phyloP scores from a whole-genome alignment of 2,888 invertebrate species.

The Darwinula stevensoni region DNA sequence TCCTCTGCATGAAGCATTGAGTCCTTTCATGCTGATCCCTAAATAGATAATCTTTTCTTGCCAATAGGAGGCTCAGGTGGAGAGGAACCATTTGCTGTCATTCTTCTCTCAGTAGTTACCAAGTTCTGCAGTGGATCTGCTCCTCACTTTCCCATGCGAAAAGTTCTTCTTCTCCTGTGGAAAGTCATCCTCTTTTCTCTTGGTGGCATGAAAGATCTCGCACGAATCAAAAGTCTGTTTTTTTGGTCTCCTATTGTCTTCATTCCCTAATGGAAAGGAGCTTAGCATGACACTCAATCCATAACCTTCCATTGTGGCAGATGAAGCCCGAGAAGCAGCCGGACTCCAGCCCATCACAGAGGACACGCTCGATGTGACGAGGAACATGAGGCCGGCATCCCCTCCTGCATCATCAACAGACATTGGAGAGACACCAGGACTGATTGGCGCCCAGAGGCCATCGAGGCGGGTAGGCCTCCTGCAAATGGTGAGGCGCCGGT shows the following conservation, averaged over 20 bases:
- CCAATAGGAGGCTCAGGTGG: conserved; percentile 25
- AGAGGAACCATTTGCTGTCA: conserved; percentile 59
- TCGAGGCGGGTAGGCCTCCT: too few relatives aligned
- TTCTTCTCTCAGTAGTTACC: conserved; percentile 81
- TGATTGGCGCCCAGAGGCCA: too few relatives aligned
- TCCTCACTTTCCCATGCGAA: conserved; percentile 96
- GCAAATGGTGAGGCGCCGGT: too few relatives aligned
- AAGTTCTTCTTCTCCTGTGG: conserved; percentile 79
- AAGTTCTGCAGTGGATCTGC: conserved; percentile 80
- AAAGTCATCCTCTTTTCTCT: conserved; percentile 70
- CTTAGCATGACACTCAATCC: too few relatives aligned
- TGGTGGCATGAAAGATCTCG: conserved; percentile 62
- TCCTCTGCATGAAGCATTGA: too few relatives aligned
- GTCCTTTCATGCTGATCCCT: too few relatives aligned
- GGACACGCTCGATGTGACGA: conserved; percentile 79
- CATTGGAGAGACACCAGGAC: conserved; percentile 47
- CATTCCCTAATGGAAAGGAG: conserved; percentile 8
- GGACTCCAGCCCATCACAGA: conserved; percentile 48
- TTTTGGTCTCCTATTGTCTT: too few relatives aligned
- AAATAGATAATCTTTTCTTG: too few relatives aligned
- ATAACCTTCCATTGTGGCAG: conserved; percentile 8
- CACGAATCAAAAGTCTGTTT: conserved; percentile 33
- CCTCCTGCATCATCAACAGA: conserved; percentile 80
- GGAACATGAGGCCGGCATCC: conserved; percentile 73
- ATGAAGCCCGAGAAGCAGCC: conserved; percentile 22